phyloP scores from a whole-genome alignment of 2,113 vertebrate species.

The Triplophysa tibetana region DNA sequence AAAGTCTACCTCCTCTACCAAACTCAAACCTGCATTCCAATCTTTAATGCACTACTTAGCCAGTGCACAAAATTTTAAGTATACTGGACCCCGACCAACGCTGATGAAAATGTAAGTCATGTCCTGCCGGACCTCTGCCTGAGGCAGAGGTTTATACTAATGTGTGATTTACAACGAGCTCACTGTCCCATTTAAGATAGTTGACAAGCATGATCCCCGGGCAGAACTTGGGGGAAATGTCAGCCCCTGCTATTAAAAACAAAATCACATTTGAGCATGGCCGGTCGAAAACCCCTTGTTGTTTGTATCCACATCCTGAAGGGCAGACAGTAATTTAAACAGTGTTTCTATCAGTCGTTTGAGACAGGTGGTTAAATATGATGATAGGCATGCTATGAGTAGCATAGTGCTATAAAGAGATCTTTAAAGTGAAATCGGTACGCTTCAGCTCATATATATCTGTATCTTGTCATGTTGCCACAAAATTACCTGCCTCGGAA shows the following conservation, averaged over 20 bases:
- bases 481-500: slow-evolving; percentile 50
- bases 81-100: slow-evolving; percentile 31
- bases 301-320: slow-evolving; percentile 27
- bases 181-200: slow-evolving; percentile 10
- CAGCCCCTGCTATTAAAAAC: background rate
- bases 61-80: slow-evolving; percentile 34
- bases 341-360: slow-evolving; percentile 11
- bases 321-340: slow-evolving; percentile 20
- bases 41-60: slow-evolving; percentile 25
- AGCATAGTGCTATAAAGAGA: slow-evolving; percentile 28
- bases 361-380: background rate
- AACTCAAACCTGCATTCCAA: slow-evolving; percentile 37
- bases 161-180: slow-evolving; percentile 29
- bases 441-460: slow-evolving; percentile 2
- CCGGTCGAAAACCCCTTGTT: slow-evolving; percentile 7
- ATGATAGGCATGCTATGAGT: slow-evolving; percentile 17
- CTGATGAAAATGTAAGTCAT: slow-evolving; percentile 39
- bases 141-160: slow-evolving; percentile 15
- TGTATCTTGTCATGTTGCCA: slow-evolving; percentile 14
- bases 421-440: slow-evolving; percentile 32
- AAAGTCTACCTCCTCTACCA: slow-evolving; percentile 7
- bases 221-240: background rate
- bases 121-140: background rate
- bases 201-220: background rate
- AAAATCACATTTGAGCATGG: background rate